Conservation (phyloP, 2,888 invertebrate genomes). For the Bruchidius siliquastri region DNA sequence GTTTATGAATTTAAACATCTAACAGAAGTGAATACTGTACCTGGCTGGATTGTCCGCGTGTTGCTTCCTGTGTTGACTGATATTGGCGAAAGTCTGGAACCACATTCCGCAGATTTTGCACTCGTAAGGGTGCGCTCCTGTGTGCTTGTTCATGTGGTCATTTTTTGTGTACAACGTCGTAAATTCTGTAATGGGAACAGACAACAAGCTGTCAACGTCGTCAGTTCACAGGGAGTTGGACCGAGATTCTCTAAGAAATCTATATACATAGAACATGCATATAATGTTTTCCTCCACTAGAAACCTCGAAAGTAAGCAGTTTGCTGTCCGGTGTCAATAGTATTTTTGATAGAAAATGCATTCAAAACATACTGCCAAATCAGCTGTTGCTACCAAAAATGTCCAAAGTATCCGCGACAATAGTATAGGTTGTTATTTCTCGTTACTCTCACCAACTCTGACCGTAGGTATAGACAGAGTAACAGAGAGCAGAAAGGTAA, state of each 20-base stretch:
- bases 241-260: neutral
- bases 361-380: too few relatives aligned
- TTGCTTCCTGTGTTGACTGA: neutral
- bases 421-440: too few relatives aligned
- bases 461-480: too few relatives aligned
- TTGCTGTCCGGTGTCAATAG: too few relatives aligned
- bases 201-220: neutral
- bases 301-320: too few relatives aligned
- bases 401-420: too few relatives aligned
- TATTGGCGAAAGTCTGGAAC: constrained; percentile 9
- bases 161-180: neutral
- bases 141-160: constrained; percentile 4
- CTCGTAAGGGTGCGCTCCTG: constrained; percentile 6
- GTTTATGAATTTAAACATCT: neutral
- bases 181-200: constrained; percentile 1
- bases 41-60: neutral
- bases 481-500: too few relatives aligned
- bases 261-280: neutral
- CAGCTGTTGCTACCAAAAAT: too few relatives aligned
- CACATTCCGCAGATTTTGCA: constrained; percentile 12
- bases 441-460: too few relatives aligned
- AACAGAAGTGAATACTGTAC: neutral
- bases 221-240: neutral
- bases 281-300: neutral
- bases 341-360: too few relatives aligned